phyloP scores from a whole-genome alignment of 2,888 invertebrate genomes.

The Tholera decimalis region DNA sequence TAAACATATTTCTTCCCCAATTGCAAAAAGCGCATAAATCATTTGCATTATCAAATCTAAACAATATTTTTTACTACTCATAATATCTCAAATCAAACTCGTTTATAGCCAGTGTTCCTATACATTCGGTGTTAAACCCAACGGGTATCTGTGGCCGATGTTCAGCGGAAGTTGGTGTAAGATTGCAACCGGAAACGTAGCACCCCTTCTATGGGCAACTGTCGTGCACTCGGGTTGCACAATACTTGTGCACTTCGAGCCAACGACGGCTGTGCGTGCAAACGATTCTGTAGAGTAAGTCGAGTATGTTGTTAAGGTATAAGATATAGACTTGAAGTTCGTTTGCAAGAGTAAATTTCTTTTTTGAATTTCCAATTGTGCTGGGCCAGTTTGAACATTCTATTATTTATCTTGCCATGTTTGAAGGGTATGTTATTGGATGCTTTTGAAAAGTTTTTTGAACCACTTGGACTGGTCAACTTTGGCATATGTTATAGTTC shows the following conservation, averaged over 20 bases:
- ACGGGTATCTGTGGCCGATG: slow-evolving; percentile 55
- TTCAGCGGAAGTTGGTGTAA: slow-evolving; percentile 85
- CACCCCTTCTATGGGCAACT: slow-evolving; percentile 78
- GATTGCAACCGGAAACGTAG: slow-evolving; percentile 84
- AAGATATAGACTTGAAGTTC: not conserved
- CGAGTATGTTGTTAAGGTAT: slow-evolving; percentile 4
- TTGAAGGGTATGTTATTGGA: too few species aligned
- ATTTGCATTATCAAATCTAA: too few species aligned
- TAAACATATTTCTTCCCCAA: not conserved
- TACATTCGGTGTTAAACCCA: slow-evolving; percentile 41
- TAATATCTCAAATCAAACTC: not conserved
- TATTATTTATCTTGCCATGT: too few species aligned
- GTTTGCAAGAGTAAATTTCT: not conserved
- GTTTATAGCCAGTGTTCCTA: slow-evolving; percentile 9
- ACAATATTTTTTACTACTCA: not conserved
- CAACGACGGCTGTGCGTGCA: slow-evolving; percentile 27
- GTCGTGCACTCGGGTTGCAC: slow-evolving; percentile 72
- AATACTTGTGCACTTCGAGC: slow-evolving; percentile 62
- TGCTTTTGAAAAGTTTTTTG: too few species aligned
- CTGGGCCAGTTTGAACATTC: not conserved
- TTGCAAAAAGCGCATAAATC: not conserved
- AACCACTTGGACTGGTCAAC: too few species aligned
- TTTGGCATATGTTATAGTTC: too few species aligned
- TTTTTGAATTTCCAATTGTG: not conserved
- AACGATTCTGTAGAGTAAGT: not conserved